Conservation (phyloP, 2,113 vertebrate species). For the Hepsetus odoe region DNA sequence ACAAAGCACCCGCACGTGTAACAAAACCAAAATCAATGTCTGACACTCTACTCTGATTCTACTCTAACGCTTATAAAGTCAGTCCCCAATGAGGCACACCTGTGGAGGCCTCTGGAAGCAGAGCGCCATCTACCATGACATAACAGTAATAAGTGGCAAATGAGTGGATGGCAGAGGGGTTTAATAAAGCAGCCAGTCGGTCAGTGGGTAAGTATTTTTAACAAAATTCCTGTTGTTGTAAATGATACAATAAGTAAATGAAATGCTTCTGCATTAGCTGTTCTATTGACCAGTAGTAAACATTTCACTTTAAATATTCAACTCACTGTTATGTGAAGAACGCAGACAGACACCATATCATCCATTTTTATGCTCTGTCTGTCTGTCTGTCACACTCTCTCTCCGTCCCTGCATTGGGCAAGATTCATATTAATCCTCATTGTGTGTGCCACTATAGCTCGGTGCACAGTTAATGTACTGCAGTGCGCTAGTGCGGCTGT, state of each 20-base stretch:
- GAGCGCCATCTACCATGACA: too few relatives aligned
- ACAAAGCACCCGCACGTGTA: too few relatives aligned
- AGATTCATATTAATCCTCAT: slow-evolving; percentile 24
- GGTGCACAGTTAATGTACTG: slow-evolving; percentile 4
- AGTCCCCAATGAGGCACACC: too few relatives aligned
- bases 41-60: too few relatives aligned
- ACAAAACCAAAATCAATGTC: too few relatives aligned
- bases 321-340: not conserved
- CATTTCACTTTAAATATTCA: not conserved
- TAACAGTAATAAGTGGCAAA: too few relatives aligned
- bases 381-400: not conserved
- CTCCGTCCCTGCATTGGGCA: not conserved
- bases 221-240: not conserved
- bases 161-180: too few relatives aligned
- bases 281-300: not conserved
- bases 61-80: too few relatives aligned
- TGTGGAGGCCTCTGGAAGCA: too few relatives aligned
- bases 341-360: not conserved
- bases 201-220: not conserved
- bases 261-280: too few relatives aligned
- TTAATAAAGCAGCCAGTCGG: not conserved
- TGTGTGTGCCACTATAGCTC: slow-evolving; percentile 12
- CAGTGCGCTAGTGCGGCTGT: not conserved
- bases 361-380: not conserved
- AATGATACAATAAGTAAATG: too few relatives aligned